A percentile compares a stretch with the other conserved stretches of the same genome.
These are phyloP conservation scores for Lophura nycthemera DNA, from an alignment of 2,113 vertebrate genomes.

Conservation along the genomic window DNA sequence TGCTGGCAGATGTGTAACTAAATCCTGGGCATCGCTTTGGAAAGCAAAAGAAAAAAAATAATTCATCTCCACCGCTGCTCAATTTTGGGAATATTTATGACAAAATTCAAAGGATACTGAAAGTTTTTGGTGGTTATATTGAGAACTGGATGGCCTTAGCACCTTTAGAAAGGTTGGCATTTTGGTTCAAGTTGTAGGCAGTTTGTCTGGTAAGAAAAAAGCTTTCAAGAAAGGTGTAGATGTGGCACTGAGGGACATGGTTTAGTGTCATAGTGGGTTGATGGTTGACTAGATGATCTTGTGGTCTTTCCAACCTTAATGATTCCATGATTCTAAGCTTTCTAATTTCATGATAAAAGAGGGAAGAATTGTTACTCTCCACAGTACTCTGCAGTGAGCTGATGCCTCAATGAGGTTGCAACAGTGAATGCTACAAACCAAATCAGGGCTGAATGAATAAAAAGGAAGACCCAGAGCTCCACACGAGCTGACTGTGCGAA, in stretches of 20 bases:
- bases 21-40: neutral
- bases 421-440: neutral
- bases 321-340: too few species aligned
- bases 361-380: neutral
- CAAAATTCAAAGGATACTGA: neutral
- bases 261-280: too few species aligned
- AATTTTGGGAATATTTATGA: neutral
- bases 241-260: too few species aligned
- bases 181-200: neutral
- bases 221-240: too few species aligned
- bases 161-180: neutral
- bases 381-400: neutral
- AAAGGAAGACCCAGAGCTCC: neutral
- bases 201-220: neutral
- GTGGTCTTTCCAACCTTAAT: too few species aligned
- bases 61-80: neutral
- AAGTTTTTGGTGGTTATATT: neutral
- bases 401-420: neutral
- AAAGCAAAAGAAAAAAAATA: neutral
- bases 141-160: neutral
- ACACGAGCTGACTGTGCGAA: fast-evolving
- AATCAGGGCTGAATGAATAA: neutral
- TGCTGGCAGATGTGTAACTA: constrained; percentile 10
- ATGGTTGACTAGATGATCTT: too few species aligned
- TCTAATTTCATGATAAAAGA: neutral